phyloP scores from a whole-genome alignment of 2,888 invertebrate genomes.

The Melikaiella ostensackeni region DNA sequence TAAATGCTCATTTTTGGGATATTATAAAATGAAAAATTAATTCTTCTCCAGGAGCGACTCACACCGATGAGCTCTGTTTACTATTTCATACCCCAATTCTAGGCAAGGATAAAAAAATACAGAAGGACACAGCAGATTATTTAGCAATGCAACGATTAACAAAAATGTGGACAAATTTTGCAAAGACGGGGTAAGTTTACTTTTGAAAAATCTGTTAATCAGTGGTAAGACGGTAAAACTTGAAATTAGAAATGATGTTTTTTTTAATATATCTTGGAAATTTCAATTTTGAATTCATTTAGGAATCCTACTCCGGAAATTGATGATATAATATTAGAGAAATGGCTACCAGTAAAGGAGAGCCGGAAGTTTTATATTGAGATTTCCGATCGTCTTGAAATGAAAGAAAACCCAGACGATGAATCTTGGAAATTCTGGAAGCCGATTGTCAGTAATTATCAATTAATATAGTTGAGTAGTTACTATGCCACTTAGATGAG shows the following conservation, averaged over 20 bases:
- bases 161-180: constrained; percentile 69
- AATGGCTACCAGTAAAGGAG: not conserved
- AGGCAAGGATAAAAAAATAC: constrained; percentile 40
- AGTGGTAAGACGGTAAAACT: no score
- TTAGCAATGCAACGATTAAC: constrained; percentile 60
- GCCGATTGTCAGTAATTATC: not conserved
- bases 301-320: not conserved
- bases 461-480: not conserved
- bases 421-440: not conserved
- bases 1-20: not conserved
- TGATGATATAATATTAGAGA: not conserved
- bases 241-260: no score
- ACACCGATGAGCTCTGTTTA: constrained; percentile 82
- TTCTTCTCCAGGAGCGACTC: constrained; percentile 78
- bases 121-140: constrained; percentile 60
- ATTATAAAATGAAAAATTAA: not conserved
- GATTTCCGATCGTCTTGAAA: not conserved
- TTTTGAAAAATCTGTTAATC: no score
- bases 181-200: constrained; percentile 63
- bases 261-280: not conserved
- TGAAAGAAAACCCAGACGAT: not conserved
- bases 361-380: not conserved
- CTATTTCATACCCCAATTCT: constrained; percentile 76
- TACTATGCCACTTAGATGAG: no score
- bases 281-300: not conserved